These are phyloP conservation scores for Scaptomyza parva DNA, from an alignment of 2,888 invertebrate species.

Conservation along the genomic window DNA sequence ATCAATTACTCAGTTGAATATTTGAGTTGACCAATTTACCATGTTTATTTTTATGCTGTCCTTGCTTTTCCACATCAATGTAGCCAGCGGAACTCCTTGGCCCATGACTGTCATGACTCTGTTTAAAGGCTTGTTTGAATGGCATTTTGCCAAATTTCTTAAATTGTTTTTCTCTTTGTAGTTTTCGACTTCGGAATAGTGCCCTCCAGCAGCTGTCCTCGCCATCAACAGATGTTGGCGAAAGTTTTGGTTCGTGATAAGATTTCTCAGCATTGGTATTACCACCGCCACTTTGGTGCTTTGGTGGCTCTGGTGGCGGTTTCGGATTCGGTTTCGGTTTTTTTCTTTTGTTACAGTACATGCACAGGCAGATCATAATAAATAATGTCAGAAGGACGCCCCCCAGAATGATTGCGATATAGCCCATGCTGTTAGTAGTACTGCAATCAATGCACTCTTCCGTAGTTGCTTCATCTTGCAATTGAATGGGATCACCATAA, in stretches of 20 bases:
- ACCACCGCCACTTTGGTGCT: neutral
- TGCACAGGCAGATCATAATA: slow-evolving; percentile 55
- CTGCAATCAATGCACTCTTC: slow-evolving; percentile 56
- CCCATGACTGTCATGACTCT: neutral
- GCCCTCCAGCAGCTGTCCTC: slow-evolving; percentile 19
- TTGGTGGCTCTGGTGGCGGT: neutral
- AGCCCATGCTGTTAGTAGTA: slow-evolving; percentile 40
- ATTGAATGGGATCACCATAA: neutral
- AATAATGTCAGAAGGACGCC: slow-evolving; percentile 50
- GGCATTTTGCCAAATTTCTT: neutral
- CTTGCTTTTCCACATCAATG: slow-evolving; percentile 22
- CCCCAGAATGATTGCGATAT: slow-evolving; percentile 46
- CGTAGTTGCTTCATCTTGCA: neutral
- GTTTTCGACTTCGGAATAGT: slow-evolving; percentile 27
- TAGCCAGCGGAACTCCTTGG: neutral
- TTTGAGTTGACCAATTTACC: slow-evolving; percentile 20
- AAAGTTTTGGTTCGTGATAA: neutral
- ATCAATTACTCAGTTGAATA: neutral
- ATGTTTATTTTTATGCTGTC: neutral
- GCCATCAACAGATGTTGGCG: neutral
- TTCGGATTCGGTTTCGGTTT: neutral
- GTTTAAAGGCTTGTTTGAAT: neutral
- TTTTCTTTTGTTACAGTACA: slow-evolving; percentile 20
- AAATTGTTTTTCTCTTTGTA: neutral
- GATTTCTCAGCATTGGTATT: neutral